Base-by-base conservation (phyloP, 2,797 vertebrate species). In the Triplophysa yarkandensis region DNA sequence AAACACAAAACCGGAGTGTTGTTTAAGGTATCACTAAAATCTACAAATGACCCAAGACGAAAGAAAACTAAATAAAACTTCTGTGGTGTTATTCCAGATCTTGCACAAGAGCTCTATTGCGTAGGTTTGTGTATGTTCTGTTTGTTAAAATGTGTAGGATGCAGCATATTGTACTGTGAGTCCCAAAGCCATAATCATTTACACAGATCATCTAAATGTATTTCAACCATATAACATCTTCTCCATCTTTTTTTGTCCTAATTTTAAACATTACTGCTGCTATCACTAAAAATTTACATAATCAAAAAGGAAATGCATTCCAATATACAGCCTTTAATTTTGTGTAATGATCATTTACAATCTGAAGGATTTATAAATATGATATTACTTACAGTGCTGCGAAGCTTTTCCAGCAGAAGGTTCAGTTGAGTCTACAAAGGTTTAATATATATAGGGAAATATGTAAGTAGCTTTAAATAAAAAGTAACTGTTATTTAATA, bases 371-470 rank as follows among this genome's bases (percentile, higher is more conserved):
- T 16, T 74, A 19, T 34, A 19, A 66, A 70, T 43, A 13, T 52
- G 6, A 30, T 3, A 41, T 19, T 60, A 95, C 98, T 96, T 90
- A 99, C 98, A 32, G 98, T 99, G 84, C 96, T 96, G 80, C 93
- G 95, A 62, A 99, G 95, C 86, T 99, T 99, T 87, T 98, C 98
- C 72, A 99, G 92, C 72, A 99, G 92, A 80, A 97, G 90, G 88
- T 98, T 98, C 83, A 99, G 88, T 79, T 99, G 98, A 32, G 96
- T 99, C 98, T 99, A 91, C 77, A 81, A 89, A 87, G 71, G 21
- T 34, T 86, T 9, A 80, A 25, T 21, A 83, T 2, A 74, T n/a
- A n/a, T n/a, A 83, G 78, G 74, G 0, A 19, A 78, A 55, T 13
- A 2, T 11, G 5, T 30, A 43, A 30, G 48, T 44, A 7, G 39